Percentiles rank a stretch among this genome's conserved stretches.
These are phyloP conservation scores for Operophtera brumata DNA, from an alignment of 2,888 invertebrate genomes.

Conservation along the genomic window DNA sequence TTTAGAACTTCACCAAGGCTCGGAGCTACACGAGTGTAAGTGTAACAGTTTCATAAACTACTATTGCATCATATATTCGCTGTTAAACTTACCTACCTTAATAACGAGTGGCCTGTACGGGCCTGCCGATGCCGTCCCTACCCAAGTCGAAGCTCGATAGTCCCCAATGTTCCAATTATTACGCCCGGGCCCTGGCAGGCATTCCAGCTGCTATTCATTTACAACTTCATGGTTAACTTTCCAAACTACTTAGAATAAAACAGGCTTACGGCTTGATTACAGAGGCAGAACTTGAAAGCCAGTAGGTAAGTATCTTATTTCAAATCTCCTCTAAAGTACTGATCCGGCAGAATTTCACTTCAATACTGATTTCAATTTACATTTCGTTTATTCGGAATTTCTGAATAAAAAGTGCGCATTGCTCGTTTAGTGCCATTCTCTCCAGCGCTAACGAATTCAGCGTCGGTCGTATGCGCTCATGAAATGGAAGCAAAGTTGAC, in stretches of 20 bases:
- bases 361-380: slow-evolving; percentile 20
- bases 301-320: slow-evolving; percentile 10
- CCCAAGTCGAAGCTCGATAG: neutral
- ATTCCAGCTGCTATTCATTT: slow-evolving; percentile 30
- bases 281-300: slow-evolving; percentile 16
- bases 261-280: slow-evolving; percentile 28
- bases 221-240: slow-evolving; percentile 33
- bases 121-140: neutral
- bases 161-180: slow-evolving; percentile 11
- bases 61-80: neutral
- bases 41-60: no score
- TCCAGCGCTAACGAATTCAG: slow-evolving; percentile 20
- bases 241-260: slow-evolving; percentile 31
- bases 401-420: slow-evolving; percentile 29
- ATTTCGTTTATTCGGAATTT: slow-evolving; percentile 14
- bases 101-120: no score
- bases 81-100: neutral
- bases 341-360: no score
- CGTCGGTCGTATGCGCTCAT: neutral
- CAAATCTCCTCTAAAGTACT: no score
- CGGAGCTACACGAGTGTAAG: no score
- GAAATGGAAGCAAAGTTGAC: slow-evolving; percentile 39
- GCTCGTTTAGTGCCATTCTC: slow-evolving; percentile 11
- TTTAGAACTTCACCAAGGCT: no score
- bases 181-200: slow-evolving; percentile 11